Evolutionary conservation across 2,797 vertebrate species (phyloP).

Genomic region (Loris lydekkerianus): DNA sequence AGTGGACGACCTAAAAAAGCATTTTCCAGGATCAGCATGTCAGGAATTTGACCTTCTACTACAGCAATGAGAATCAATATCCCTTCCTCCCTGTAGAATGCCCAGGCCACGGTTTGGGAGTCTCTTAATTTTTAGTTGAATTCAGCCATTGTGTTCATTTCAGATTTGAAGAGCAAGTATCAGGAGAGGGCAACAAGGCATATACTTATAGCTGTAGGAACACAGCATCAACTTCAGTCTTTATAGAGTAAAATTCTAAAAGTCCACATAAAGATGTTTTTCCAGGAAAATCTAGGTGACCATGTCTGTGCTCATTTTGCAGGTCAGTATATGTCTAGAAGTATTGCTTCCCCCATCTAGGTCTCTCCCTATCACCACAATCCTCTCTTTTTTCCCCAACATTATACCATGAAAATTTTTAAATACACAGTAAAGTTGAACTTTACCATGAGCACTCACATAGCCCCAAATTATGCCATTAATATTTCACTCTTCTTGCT

Average conservation of each 20-base stretch:
- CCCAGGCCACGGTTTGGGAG: not conserved
- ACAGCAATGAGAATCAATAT: not conserved
- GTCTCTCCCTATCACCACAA: not conserved
- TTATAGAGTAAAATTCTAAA: not conserved
- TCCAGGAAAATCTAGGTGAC: not conserved
- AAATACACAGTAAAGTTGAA: not conserved
- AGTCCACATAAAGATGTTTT: not conserved
- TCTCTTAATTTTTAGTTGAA: not conserved
- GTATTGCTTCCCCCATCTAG: not conserved
- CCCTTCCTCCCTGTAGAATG: conserved; percentile 11
- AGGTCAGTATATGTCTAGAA: not conserved
- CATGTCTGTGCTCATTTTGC: not conserved
- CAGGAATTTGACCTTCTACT: not conserved
- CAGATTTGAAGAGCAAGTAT: not conserved
- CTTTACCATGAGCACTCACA: not conserved
- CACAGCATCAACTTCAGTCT: not conserved
- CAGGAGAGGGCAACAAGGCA: not conserved
- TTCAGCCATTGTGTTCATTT: not conserved
- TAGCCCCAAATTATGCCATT: not conserved
- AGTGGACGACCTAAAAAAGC: not conserved
- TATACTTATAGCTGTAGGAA: not conserved
- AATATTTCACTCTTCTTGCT: not conserved
- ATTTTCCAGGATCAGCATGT: not conserved
- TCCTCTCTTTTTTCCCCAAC: not conserved
- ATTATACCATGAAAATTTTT: not conserved